Evolutionary conservation across 1,140 invertebrate species (phyloP), one percentile per base, ranked within the genome.

Genomic region (Ooceraea biroi): DNA sequence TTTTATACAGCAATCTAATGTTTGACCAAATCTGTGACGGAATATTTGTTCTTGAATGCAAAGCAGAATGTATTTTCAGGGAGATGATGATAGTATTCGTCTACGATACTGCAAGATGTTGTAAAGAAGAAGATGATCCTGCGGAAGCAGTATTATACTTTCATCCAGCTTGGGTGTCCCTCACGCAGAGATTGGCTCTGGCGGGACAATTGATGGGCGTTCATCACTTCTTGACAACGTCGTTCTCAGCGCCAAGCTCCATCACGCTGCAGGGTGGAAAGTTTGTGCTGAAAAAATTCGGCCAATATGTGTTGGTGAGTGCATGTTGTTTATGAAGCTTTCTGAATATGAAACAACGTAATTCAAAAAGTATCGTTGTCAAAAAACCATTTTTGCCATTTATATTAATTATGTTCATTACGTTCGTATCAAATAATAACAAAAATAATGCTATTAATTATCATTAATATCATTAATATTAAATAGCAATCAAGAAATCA

Each of bases 81-180:
- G 97, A 98, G 95, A 97, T 98, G 94, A 96, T 97, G 95, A 97
- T 98, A 94, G 96, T 98, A 78, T 98, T 98, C 95, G 95, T 98
- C 61, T 98, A 98, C 88, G 97, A 98, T 94, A 97, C 96, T n/a
- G 95, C 96, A 90, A 95, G 95, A 89, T 96, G 97, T 91, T 95
- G 96, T 88, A 95, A 95, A 50, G 97, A 98, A 92, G 97, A 97
- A 84, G 97, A 98, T 93, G 97, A 98, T 94, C 97, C 97, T n/a
- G 96, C 97, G 68, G 96, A 97, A 65, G 97, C 97, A 19, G 96
- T 98, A 68, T 94, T 98, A n/a, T 98, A 98, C 91, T 98, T 98
- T 93, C 97, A 98, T 94, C 97, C 97, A 2, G 96, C 96, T 46
- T 98, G 97, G 97, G 97, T 98, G 11, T 97, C 97, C 0, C 97